phyloP scores from a whole-genome alignment of 2,113 vertebrate genomes.

The Myotis brandtii region DNA sequence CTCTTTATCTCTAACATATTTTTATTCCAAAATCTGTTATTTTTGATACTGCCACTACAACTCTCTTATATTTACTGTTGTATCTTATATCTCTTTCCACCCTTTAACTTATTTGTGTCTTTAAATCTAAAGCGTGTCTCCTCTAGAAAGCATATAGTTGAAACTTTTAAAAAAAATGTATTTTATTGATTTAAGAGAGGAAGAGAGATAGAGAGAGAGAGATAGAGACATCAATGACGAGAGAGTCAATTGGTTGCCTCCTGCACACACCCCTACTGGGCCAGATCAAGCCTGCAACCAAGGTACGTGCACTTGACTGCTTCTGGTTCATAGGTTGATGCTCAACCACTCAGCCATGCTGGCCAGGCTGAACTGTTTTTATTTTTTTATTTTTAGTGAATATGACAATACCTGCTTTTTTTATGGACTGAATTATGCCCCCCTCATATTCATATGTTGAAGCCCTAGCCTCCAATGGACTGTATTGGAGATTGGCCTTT shows the following conservation, averaged over 20 bases:
- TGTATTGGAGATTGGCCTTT: not conserved
- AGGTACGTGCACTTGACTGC: too few species aligned
- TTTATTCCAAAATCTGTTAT: not conserved
- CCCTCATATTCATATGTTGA: not conserved
- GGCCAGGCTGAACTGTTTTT: too few species aligned
- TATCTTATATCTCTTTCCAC: not conserved
- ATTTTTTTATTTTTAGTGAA: not conserved
- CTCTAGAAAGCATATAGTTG: not conserved
- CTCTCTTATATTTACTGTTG: not conserved
- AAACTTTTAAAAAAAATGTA: not conserved
- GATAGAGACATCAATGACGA: too few species aligned
- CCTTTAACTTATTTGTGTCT: not conserved
- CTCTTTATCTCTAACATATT: not conserved
- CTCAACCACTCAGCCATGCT: too few species aligned
- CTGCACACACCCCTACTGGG: too few species aligned
- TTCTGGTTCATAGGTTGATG: too few species aligned
- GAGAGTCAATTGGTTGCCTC: too few species aligned
- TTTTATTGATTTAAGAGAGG: too few species aligned
- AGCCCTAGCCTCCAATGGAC: fast-evolving
- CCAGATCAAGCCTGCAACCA: too few species aligned
- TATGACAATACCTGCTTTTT: not conserved
- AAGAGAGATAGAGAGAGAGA: too few species aligned
- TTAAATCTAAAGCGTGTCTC: not conserved
- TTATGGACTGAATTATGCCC: not conserved
- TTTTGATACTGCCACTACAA: not conserved